Percentiles rank a stretch among this genome's conserved stretches.
These are phyloP conservation scores for Anolis apletophallus DNA, from an alignment of 2,797 vertebrate species.

Conservation along the genomic window DNA sequence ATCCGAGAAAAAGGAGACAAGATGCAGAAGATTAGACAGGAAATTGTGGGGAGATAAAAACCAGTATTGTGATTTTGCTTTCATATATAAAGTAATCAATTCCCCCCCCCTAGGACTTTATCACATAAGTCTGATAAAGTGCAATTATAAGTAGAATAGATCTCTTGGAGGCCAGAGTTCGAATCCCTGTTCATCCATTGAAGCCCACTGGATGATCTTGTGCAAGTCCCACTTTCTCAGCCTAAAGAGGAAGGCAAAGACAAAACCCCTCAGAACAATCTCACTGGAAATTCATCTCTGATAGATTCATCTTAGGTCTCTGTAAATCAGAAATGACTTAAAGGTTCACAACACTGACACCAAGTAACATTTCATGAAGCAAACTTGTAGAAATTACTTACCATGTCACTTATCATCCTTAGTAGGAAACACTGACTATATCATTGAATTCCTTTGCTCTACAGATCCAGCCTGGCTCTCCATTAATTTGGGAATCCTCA, in stretches of 20 bases:
- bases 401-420: not conserved
- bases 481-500: slow-evolving; percentile 86
- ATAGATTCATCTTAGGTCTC: too few species aligned
- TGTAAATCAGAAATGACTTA: too few species aligned
- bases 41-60: not conserved
- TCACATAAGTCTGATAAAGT: too few species aligned
- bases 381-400: not conserved
- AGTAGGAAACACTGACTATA: fast-evolving
- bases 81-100: not conserved
- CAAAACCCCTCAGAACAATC: too few species aligned
- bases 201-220: too few species aligned
- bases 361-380: not conserved
- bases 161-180: too few species aligned
- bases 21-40: not conserved
- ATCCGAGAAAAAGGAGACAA: not conserved
- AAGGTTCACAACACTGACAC: not conserved
- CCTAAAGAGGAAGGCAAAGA: too few species aligned
- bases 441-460: not conserved
- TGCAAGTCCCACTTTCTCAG: too few species aligned
- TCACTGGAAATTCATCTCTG: too few species aligned
- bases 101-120: too few species aligned
- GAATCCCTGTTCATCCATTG: too few species aligned
- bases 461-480: slow-evolving; percentile 87
- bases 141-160: too few species aligned
- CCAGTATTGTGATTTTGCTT: not conserved